These are phyloP conservation scores for Girardia tigrina DNA, from an alignment of 2,888 invertebrate genomes.

Conservation along the genomic window DNA sequence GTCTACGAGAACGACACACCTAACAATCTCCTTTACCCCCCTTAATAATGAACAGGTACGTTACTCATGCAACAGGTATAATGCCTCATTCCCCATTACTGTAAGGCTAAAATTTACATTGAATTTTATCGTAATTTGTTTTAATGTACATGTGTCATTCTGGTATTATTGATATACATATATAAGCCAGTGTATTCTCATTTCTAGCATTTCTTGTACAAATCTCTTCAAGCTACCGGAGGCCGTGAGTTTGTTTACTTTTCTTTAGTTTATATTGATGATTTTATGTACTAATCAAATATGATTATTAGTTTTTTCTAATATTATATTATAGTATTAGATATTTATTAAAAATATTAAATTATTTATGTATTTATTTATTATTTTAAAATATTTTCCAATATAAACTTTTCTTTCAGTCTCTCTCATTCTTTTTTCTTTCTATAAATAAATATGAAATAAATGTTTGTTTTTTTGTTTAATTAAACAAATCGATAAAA, in stretches of 20 bases:
- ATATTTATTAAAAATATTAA: too few relatives aligned
- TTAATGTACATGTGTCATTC: constrained; percentile 18
- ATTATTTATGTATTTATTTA: too few relatives aligned
- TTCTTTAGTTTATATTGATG: constrained; percentile 8
- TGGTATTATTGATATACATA: constrained; percentile 23
- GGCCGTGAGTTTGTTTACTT: constrained; percentile 23
- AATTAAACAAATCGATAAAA: too few relatives aligned
- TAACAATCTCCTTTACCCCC: background rate
- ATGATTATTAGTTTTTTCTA: too few relatives aligned
- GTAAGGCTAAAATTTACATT: constrained; percentile 11
- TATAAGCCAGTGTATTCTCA: constrained; percentile 20
- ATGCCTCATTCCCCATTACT: background rate
- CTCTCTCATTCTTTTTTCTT: too few relatives aligned
- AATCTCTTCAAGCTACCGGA: constrained; percentile 17
- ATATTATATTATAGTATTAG: too few relatives aligned
- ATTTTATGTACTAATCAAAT: background rate
- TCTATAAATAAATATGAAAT: too few relatives aligned
- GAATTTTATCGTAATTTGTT: constrained; percentile 18
- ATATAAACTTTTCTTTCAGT: too few relatives aligned
- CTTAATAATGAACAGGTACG: constrained; percentile 4
- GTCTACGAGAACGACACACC: background rate
- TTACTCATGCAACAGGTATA: constrained; percentile 13
- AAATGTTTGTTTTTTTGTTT: too few relatives aligned
- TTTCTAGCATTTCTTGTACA: constrained; percentile 20
- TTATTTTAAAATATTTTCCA: too few relatives aligned